Evolutionary conservation across 2,888 invertebrate genomes (phyloP).

Genomic region (Homarus gammarus): DNA sequence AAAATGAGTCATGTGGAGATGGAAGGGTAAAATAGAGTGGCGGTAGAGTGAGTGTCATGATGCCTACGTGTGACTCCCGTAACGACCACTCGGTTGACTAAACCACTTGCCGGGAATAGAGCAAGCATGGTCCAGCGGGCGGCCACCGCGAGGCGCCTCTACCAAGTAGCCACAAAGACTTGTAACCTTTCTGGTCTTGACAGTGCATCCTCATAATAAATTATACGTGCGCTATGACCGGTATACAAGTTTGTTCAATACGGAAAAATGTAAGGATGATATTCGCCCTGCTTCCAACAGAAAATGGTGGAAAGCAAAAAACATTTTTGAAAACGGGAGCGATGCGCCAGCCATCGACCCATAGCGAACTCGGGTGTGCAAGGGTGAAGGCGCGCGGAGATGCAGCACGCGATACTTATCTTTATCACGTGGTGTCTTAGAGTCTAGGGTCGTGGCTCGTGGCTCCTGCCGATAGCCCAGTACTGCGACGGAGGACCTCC

Average conservation of each 20-base stretch:
- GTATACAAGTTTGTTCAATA: background rate
- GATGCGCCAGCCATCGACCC: constrained; percentile 58
- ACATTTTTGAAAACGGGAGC: constrained; percentile 49
- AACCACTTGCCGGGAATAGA: constrained; percentile 76
- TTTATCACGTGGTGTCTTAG: constrained; percentile 51
- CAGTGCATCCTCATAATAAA: background rate
- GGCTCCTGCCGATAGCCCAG: constrained; percentile 57
- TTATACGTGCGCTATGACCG: background rate
- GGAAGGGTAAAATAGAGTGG: constrained; percentile 6
- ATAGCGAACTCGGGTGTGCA: constrained; percentile 40
- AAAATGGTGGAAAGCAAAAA: constrained; percentile 39
- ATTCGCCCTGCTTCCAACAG: constrained; percentile 38
- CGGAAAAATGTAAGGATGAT: background rate
- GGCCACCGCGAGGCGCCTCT: constrained; percentile 39
- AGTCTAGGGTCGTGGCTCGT: constrained; percentile 29
- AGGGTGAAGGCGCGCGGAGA: constrained; percentile 58
- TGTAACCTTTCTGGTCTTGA: background rate
- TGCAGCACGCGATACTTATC: constrained; percentile 57
- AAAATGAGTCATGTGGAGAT: no score
- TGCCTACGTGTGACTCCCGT: constrained; percentile 66
- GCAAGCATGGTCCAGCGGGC: constrained; percentile 62
- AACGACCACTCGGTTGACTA: constrained; percentile 72
- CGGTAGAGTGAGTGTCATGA: constrained; percentile 23
- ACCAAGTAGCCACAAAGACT: constrained; percentile 31
- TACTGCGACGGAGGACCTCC: constrained; percentile 50